Evolutionary conservation across 2,888 invertebrate species (phyloP).

Genomic region (Andrena minutula): DNA sequence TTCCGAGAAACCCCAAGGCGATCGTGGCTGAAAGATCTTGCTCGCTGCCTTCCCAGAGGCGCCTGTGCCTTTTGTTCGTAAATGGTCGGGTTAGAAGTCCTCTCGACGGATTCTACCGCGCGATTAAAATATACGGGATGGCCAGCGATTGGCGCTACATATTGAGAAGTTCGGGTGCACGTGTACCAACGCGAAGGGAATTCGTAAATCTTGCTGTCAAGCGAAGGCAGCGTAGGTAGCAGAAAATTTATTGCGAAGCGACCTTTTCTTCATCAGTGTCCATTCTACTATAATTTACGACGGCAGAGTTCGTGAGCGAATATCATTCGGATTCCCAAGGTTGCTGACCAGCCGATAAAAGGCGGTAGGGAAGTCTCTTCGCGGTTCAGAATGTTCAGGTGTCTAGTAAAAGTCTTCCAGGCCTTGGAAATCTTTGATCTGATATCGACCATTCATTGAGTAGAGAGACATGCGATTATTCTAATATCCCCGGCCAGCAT

Average conservation of each 20-base stretch:
- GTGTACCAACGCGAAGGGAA: neutral
- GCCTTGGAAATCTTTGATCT: neutral
- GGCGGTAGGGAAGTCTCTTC: neutral
- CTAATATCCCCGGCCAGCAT: neutral
- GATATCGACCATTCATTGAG: neutral
- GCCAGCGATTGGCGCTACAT: neutral
- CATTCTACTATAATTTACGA: too few relatives aligned
- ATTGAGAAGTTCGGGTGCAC: neutral
- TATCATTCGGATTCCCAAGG: neutral
- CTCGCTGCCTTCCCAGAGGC: neutral
- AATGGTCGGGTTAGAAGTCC: neutral
- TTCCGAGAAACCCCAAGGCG: neutral
- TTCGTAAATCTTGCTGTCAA: neutral
- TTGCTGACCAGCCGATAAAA: neutral
- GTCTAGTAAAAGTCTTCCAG: neutral
- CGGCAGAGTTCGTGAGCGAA: neutral
- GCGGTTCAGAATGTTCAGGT: neutral
- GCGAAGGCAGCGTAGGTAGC: too few relatives aligned
- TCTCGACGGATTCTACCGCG: neutral
- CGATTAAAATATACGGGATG: neutral
- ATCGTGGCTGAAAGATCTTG: neutral
- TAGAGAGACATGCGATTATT: neutral
- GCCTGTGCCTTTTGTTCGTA: conserved; percentile 3
- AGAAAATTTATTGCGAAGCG: too few relatives aligned
- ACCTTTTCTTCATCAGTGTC: too few relatives aligned